Base-by-base conservation (phyloP, 2,888 invertebrate species). In the Mycalesis mineus region DNA sequence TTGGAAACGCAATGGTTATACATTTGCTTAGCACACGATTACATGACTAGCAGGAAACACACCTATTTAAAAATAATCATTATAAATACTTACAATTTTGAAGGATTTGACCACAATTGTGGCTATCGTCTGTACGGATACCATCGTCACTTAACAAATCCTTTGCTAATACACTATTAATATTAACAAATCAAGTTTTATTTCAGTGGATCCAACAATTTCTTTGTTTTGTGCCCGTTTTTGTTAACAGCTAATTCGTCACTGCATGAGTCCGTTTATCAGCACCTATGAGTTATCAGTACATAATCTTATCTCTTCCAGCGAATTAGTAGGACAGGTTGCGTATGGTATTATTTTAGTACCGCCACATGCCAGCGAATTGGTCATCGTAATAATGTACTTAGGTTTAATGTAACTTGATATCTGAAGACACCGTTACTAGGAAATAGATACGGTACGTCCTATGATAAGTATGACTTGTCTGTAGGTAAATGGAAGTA, bases 91-190 rank as follows among this genome's bases (percentile, higher is more conserved):
- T 90, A 96, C 96, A 92, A 96, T 84, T 91, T 96, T 96, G 58
- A 96, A 88, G 59, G 93, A 86, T 91, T 96, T 96, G 73, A 96
- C 92, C 80, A 95, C 93, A 61, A 96, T 93, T 57, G 95, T 93
- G 64, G 94, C 96, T 68, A 96, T 94, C 45, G 95, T 95, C 79
- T 95, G 94, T 60, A 95, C 91, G 64, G 95, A 94, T 78, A 95
- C 94, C 95, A 95, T 95, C 88, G 88, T 93, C 79, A 81, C 82
- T 68, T 66, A 65, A 63, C 64, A 58, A 64, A 64, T 67, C 64
- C 65, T 67, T 64, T 61, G 55, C 41, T 61, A 65, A 68, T 64
- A 66, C 65, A 67, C 67, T 65, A 57, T 44, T 64, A 37, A 22
- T 56, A 60, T 60, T 63, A 48, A 22, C 4, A 4, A 13, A 22